Percentiles rank a stretch among this genome's conserved stretches.
Conservation (phyloP, 2,113 vertebrate species). For the Micronycteris hirsuta region DNA sequence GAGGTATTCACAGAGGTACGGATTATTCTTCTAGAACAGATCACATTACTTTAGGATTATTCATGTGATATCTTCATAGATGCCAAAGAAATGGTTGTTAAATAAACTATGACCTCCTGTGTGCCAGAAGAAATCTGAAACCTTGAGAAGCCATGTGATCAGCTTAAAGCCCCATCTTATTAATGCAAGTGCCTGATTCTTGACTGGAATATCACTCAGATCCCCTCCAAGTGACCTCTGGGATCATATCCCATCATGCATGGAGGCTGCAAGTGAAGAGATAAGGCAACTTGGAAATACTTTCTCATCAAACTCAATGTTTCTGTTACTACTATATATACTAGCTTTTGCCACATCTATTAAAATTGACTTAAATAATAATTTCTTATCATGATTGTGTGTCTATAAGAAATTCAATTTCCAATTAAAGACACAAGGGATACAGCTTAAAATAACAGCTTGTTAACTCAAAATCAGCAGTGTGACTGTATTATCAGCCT, state of each 20-base stretch:
- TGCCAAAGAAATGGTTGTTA: neutral
- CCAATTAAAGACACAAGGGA: neutral
- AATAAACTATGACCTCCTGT: neutral
- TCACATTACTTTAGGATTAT: neutral
- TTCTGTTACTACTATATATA: neutral
- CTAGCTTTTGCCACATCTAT: neutral
- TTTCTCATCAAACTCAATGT: neutral
- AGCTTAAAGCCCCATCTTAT: neutral
- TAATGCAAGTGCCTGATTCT: neutral
- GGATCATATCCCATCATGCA: neutral
- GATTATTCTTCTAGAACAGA: neutral
- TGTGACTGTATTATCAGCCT: neutral
- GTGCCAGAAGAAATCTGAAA: neutral
- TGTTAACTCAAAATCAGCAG: neutral
- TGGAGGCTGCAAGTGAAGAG: neutral
- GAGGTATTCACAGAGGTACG: neutral
- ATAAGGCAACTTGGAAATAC: neutral
- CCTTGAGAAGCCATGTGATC: neutral
- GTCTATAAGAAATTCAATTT: neutral
- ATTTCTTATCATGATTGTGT: neutral
- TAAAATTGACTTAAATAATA: neutral
- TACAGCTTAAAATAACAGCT: neutral
- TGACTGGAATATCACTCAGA: neutral
- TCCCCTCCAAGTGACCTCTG: neutral
- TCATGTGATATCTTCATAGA: neutral